These are phyloP conservation scores for Gallinago media DNA, from an alignment of 2,113 vertebrate genomes.

Conservation along the genomic window DNA sequence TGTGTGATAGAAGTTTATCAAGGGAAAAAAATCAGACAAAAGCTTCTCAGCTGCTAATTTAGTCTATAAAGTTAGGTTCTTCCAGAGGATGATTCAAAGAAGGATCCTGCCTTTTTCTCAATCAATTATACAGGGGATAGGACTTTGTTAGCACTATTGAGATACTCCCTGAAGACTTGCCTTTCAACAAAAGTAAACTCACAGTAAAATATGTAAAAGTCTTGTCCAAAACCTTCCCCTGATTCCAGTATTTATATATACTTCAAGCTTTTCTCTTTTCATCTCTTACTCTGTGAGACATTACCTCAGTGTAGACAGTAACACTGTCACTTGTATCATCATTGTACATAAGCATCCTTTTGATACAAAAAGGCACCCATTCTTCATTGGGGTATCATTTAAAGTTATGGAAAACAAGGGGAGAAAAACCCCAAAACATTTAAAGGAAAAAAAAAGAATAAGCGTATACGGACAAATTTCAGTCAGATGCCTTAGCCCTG, in stretches of 20 bases:
- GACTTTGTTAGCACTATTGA: background rate
- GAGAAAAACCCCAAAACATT: no score
- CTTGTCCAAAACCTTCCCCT: background rate
- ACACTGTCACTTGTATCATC: background rate
- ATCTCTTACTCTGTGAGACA: background rate
- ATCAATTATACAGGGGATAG: background rate
- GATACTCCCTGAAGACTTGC: background rate
- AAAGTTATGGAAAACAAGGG: background rate
- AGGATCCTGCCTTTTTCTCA: background rate
- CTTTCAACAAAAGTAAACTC: background rate
- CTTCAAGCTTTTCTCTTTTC: background rate
- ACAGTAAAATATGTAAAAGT: background rate
- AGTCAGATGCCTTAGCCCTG: background rate
- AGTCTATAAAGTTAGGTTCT: background rate
- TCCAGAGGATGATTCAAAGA: background rate
- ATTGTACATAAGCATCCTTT: background rate
- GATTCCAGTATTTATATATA: background rate
- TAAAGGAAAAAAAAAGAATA: background rate
- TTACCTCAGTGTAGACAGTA: background rate
- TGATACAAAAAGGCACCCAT: background rate
- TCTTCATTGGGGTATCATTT: background rate
- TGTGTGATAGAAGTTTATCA: background rate
- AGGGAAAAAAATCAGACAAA: background rate
- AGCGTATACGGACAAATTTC: background rate
- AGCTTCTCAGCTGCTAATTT: constrained; percentile 5